Evolutionary conservation across 1,140 invertebrate genomes (phyloP).

Genomic region (Eulimnadia texana): DNA sequence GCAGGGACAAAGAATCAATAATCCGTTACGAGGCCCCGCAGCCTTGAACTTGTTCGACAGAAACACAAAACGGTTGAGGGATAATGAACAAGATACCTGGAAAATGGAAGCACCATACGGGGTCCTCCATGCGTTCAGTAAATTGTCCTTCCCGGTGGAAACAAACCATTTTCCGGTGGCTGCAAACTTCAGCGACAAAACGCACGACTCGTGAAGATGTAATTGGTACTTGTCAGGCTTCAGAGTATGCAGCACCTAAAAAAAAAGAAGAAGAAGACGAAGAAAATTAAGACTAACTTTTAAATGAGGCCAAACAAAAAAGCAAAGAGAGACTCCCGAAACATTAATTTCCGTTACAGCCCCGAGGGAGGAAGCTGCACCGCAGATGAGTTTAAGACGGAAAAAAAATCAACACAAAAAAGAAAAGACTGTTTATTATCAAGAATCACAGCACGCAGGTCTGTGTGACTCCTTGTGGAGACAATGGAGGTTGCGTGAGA

Average conservation of each 20-base stretch:
- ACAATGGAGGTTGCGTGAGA: not conserved
- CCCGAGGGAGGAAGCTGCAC: not conserved
- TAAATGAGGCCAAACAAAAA: too few relatives aligned
- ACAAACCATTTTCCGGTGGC: constrained; percentile 98
- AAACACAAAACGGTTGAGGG: too few relatives aligned
- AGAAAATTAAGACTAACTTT: too few relatives aligned
- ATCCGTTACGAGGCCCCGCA: not conserved
- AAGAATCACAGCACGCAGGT: not conserved
- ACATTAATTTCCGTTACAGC: not conserved
- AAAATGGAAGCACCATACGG: constrained; percentile 97
- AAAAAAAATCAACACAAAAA: too few relatives aligned
- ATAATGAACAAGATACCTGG: constrained; percentile 48
- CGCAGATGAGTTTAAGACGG: too few relatives aligned
- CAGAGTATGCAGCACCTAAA: constrained; percentile 52
- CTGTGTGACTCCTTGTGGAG: not conserved
- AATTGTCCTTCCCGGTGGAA: constrained; percentile 95
- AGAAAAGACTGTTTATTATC: too few relatives aligned
- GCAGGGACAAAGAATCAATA: not conserved
- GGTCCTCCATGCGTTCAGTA: constrained; percentile 94
- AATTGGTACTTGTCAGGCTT: constrained; percentile 97
- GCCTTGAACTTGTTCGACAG: too few relatives aligned
- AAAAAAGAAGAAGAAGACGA: not conserved
- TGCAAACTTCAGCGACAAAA: constrained; percentile 92
- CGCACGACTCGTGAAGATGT: constrained; percentile 94
- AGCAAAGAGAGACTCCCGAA: not conserved